phyloP scores from a whole-genome alignment of 2,888 invertebrate species.

The Spicauda simplicius region DNA sequence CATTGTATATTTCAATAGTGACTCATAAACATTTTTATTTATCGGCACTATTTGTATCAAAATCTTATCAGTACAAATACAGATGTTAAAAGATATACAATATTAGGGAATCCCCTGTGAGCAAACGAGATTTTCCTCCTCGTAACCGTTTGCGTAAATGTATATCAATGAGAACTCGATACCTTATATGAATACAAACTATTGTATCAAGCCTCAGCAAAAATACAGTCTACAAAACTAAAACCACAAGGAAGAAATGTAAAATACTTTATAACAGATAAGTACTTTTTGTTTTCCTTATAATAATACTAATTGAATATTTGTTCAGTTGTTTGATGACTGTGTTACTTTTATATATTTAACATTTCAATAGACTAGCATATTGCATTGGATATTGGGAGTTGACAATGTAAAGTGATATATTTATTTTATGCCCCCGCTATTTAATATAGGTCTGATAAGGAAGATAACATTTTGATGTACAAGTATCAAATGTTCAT shows the following conservation, averaged over 20 bases:
- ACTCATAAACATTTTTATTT: background rate
- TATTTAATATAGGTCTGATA: too few relatives aligned
- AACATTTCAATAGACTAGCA: too few relatives aligned
- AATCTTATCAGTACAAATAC: background rate
- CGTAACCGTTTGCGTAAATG: background rate
- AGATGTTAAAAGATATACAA: background rate
- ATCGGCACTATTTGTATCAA: background rate
- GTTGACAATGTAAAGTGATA: too few relatives aligned
- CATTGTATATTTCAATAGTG: background rate
- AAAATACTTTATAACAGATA: background rate
- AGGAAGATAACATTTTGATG: too few relatives aligned
- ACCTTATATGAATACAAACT: slow-evolving; percentile 13
- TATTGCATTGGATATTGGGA: too few relatives aligned
- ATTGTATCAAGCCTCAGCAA: background rate
- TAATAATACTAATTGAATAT: too few relatives aligned
- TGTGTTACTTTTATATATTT: too few relatives aligned
- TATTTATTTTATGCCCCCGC: too few relatives aligned
- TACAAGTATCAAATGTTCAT: too few relatives aligned
- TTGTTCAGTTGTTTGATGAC: too few relatives aligned
- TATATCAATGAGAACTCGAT: slow-evolving; percentile 1
- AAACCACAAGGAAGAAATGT: slow-evolving; percentile 1
- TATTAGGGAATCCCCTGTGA: slow-evolving; percentile 12
- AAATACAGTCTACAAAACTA: background rate
- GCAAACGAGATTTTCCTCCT: slow-evolving; percentile 2
- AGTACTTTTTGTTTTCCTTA: background rate